Evolutionary conservation across 2,113 vertebrate species (phyloP), one percentile per base, ranked within the genome.

Genomic region (Nibea albiflora): DNA sequence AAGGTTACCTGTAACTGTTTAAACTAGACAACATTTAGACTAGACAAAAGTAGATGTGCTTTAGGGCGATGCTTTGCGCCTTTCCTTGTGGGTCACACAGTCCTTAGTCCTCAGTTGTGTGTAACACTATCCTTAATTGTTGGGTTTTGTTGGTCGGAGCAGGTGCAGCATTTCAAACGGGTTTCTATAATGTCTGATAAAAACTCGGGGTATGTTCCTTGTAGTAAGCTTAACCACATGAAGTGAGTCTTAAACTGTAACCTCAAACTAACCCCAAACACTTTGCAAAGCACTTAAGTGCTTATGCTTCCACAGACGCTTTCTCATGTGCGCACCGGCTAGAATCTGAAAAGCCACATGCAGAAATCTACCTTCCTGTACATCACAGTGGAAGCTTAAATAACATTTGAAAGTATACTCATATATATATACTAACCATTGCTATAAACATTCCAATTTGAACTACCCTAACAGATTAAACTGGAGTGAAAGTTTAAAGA

Each of bases 301-400:
- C 74, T 76, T 84, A 35, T 44, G 19, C 49, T 61, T 31, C 9
- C 46, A 73, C 72, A 76, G 64, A 76, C 70, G 50, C 67, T 57
- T 3, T 62, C 62, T 77, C 46, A 47, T 64, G 64, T 67, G 24
- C 66, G 24, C 28, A 74, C 46, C 28, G 64, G 39, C 10, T 62
- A 70, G 53, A 73, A 71, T 79, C 14, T 66, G 24, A 85, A 88
- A 39, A 80, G 71, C 47, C 53, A 73, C 57, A 81, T 63, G 9
- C 9, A 20, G 56, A 76, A 52, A 66, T n/a, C 11, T 46, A 66
- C 17, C 44, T 71, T 46, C 31, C 10, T 10, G 54, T 63, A 22
- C 46, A 47, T 53, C 54, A 65, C 60, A 67, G 58, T 67, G 39
- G 17, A 31, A 42, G 17, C 57, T 5, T n/a, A 22, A 80, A 44